These are phyloP conservation scores for Sakesphorus luctuosus DNA, from an alignment of 2,113 vertebrate genomes.

Conservation along the genomic window DNA sequence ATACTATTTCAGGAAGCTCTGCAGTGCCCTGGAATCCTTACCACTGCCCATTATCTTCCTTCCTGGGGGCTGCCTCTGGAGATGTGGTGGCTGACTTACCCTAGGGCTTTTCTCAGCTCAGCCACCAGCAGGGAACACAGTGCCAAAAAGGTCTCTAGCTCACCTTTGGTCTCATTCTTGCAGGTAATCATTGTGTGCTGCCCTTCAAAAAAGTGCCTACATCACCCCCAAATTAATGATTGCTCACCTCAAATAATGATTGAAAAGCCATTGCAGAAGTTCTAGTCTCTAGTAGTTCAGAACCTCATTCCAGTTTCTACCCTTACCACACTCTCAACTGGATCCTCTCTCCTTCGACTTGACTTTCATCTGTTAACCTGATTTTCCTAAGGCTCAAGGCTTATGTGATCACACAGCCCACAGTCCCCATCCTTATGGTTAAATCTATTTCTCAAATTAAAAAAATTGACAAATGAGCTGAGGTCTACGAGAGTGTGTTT, in stretches of 20 bases:
- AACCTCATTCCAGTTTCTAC: not conserved
- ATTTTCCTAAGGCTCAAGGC: not conserved
- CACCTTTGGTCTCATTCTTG: not conserved
- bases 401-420: not conserved
- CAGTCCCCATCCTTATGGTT: not conserved
- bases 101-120: not conserved
- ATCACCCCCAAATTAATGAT: not conserved
- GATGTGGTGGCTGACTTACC: not conserved
- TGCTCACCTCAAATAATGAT: not conserved
- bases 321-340: too few relatives aligned
- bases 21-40: not conserved
- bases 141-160: not conserved
- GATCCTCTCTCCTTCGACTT: not conserved
- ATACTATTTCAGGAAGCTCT: not conserved
- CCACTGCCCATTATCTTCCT: rapidly evolving
- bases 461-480: not conserved
- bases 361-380: not conserved
- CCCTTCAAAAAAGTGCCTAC: not conserved
- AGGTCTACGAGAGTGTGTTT: not conserved
- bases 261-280: not conserved
- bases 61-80: not conserved
- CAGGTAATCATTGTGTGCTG: not conserved
- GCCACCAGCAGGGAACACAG: not conserved
- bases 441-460: not conserved
- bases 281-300: rapidly evolving